A percentile compares a stretch with the other conserved stretches of the same genome.
These are phyloP conservation scores for Hucho hucho DNA, from an alignment of 2,113 vertebrate genomes.

Conservation along the genomic window DNA sequence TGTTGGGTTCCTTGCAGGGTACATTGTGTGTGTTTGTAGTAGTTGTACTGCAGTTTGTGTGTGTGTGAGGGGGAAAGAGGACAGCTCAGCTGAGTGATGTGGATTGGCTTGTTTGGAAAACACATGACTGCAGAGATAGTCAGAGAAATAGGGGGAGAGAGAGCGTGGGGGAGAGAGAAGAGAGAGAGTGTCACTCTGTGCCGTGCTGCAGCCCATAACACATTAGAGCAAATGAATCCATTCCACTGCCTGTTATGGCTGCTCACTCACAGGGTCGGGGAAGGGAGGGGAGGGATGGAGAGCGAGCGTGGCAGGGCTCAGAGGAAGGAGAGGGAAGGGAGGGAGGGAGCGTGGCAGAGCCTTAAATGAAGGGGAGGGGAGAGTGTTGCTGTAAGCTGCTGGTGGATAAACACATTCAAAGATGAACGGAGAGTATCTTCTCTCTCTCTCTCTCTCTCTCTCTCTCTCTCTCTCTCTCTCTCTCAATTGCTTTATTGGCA, in stretches of 20 bases:
- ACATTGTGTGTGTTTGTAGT: background rate
- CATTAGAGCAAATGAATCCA: slow-evolving; percentile 82
- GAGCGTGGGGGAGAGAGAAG: slow-evolving; percentile 16
- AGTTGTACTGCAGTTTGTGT: background rate
- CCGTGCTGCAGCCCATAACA: slow-evolving; percentile 78
- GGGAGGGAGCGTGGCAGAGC: background rate
- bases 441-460: background rate
- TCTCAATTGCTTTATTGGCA: too few relatives aligned
- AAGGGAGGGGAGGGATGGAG: slow-evolving; percentile 54
- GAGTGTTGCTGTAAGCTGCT: slow-evolving; percentile 54
- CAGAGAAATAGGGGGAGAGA: slow-evolving; percentile 50
- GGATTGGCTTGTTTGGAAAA: slow-evolving; percentile 77
- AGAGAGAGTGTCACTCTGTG: slow-evolving; percentile 51
- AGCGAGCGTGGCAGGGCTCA: slow-evolving; percentile 51
- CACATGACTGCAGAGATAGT: slow-evolving; percentile 63
- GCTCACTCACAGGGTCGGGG: slow-evolving; percentile 64
- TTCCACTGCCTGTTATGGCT: slow-evolving; percentile 78
- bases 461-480: background rate
- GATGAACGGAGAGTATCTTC: too few relatives aligned
- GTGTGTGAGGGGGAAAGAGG: slow-evolving; percentile 29
- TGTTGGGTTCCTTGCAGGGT: background rate
- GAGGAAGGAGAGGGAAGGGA: slow-evolving; percentile 46
- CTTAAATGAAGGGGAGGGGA: slow-evolving; percentile 45
- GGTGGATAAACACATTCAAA: too few relatives aligned
- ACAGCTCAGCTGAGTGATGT: slow-evolving; percentile 68